A percentile compares a stretch with the other conserved stretches of the same genome.
Evolutionary conservation across 1,140 invertebrate genomes (phyloP).

Genomic region (Drosophila simulans): DNA sequence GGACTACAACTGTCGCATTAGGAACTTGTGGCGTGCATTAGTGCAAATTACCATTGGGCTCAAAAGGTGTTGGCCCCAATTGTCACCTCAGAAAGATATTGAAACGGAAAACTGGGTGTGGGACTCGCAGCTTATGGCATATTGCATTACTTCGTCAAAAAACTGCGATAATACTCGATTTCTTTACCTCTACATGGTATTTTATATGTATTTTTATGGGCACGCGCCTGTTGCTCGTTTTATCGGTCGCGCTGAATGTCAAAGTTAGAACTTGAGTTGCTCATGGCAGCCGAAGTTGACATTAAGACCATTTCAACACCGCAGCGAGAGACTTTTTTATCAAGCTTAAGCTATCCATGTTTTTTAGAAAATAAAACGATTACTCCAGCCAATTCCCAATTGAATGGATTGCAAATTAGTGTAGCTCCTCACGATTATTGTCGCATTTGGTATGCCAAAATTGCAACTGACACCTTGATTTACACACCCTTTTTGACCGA

Average conservation of each 20-base stretch:
- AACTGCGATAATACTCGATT: conserved; percentile 42
- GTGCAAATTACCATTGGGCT: conserved; percentile 63
- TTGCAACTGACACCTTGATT: conserved; percentile 33
- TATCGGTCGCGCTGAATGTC: conserved; percentile 72
- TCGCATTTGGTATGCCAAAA: conserved; percentile 19
- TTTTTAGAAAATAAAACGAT: conserved; percentile 4
- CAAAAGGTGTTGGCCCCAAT: conserved; percentile 78
- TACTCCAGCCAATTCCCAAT: neutral
- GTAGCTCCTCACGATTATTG: conserved; percentile 11
- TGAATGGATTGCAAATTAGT: conserved; percentile 22
- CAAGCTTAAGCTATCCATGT: conserved; percentile 20
- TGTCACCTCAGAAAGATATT: conserved; percentile 73
- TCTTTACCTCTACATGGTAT: conserved; percentile 10
- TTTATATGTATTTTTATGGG: conserved; percentile 55
- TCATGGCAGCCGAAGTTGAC: conserved; percentile 46
- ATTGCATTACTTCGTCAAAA: conserved; percentile 71
- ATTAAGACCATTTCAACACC: conserved; percentile 68
- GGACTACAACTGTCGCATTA: conserved; percentile 44
- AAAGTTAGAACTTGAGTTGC: conserved; percentile 57
- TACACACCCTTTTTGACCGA: conserved; percentile 36
- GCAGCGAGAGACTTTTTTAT: conserved; percentile 53
- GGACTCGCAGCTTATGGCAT: conserved; percentile 55
- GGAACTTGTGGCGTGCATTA: conserved; percentile 60
- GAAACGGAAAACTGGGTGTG: conserved; percentile 65
- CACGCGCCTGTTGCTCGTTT: conserved; percentile 68